Evolutionary conservation across 2,888 invertebrate genomes (phyloP).

Genomic region (Raillietiella orientalis): DNA sequence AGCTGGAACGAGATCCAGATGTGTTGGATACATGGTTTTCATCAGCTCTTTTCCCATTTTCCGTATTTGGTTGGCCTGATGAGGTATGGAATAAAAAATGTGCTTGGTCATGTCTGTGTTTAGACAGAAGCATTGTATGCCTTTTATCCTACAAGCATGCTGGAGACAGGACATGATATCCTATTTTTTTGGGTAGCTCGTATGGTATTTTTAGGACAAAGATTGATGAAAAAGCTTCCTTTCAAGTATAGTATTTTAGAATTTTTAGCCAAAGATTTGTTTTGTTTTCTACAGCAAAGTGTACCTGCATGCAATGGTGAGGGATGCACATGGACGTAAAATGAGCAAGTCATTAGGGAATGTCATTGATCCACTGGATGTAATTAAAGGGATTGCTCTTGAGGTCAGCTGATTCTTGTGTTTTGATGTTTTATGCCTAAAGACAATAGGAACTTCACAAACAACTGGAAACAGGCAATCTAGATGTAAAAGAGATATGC

Average conservation of each 20-base stretch:
- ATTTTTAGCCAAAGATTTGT: conserved; percentile 1
- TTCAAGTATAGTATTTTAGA: conserved; percentile 26
- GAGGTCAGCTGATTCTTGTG: conserved; percentile 17
- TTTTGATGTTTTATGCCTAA: too few species aligned
- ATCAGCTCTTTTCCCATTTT: conserved; percentile 79
- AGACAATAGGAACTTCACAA: conserved; percentile 23
- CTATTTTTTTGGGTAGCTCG: conserved; percentile 98
- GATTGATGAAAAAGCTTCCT: conserved; percentile 60
- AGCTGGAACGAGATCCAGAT: conserved; percentile 51
- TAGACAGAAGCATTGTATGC: conserved; percentile 29
- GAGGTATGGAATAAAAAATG: conserved; percentile 9
- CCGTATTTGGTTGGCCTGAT: conserved; percentile 90
- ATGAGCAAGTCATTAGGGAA: conserved; percentile 98
- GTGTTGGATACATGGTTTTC: conserved; percentile 99
- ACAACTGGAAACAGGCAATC: conserved; percentile 33
- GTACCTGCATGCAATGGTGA: conserved; percentile 80
- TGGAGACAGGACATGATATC: conserved; percentile 92
- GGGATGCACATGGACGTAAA: conserved; percentile 91
- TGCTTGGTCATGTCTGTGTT: conserved; percentile 7
- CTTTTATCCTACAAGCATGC: conserved; percentile 63
- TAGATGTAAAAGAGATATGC: conserved; percentile 50
- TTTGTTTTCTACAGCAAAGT: conserved; percentile 22
- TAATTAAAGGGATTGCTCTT: conserved; percentile 53
- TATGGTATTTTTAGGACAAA: conserved; percentile 90
- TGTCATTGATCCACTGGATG: conserved; percentile 87